Evolutionary conservation across 2,113 vertebrate genomes (phyloP).

Genomic region (Heterocephalus glaber): DNA sequence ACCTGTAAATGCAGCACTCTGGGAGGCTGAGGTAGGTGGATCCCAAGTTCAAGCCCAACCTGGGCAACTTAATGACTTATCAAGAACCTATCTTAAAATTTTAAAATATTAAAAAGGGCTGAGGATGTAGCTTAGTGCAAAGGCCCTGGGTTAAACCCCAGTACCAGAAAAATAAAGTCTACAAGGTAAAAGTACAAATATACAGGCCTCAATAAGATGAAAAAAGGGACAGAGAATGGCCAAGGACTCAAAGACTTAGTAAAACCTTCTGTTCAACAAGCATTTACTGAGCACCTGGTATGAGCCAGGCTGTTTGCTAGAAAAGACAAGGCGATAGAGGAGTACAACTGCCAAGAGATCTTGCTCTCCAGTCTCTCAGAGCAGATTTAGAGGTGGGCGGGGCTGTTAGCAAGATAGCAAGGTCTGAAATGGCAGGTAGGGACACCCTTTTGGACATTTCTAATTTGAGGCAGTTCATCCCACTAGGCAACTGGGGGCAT

Average conservation of each 20-base stretch:
- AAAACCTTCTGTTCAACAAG: not conserved
- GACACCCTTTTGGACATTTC: not conserved
- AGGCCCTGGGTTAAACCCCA: not conserved
- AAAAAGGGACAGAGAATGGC: not conserved
- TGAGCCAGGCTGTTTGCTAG: not conserved
- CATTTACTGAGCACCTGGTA: not conserved
- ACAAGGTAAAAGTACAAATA: not conserved
- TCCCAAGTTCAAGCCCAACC: not conserved
- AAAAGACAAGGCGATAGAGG: no score
- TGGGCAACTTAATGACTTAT: not conserved
- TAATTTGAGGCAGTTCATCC: not conserved
- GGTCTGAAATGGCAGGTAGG: not conserved
- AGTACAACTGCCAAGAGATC: accelerated
- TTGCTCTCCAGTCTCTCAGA: not conserved
- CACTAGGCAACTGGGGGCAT: not conserved
- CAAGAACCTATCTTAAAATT: not conserved
- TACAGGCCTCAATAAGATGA: not conserved
- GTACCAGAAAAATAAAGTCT: not conserved
- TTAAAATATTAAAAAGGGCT: not conserved
- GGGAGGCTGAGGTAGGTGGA: not conserved
- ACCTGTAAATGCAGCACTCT: not conserved
- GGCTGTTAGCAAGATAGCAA: not conserved
- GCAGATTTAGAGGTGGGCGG: not conserved
- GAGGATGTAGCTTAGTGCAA: not conserved
- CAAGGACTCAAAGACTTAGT: not conserved